A percentile compares a stretch with the other conserved stretches of the same genome.
These are phyloP conservation scores for Myzus persicae DNA, from an alignment of 1,140 invertebrate species.

Conservation along the genomic window DNA sequence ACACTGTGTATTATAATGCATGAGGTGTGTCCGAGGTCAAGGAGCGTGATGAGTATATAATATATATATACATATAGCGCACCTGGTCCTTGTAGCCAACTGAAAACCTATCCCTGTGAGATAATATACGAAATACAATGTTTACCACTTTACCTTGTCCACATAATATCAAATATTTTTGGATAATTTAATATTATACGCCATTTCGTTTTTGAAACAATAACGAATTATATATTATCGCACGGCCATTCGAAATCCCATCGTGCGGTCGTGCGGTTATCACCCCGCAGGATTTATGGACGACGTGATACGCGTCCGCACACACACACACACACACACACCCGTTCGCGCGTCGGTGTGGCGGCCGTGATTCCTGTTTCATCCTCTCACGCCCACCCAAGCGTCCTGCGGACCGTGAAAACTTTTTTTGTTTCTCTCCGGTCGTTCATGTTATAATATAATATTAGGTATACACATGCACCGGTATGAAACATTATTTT, in stretches of 20 bases:
- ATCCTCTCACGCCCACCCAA: conserved; percentile 50
- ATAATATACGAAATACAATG: background rate
- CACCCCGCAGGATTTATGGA: conserved; percentile 52
- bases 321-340: background rate
- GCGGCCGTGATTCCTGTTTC: conserved; percentile 53
- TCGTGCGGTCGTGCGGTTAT: conserved; percentile 31
- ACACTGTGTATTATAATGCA: background rate
- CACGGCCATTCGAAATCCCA: conserved; percentile 11
- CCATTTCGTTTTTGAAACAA: conserved; percentile 1
- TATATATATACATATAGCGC: background rate
- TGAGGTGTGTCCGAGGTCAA: conserved; percentile 19
- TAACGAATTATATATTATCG: background rate
- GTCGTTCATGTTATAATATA: background rate
- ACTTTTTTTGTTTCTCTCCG: background rate
- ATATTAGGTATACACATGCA: background rate
- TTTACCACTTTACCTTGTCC: background rate
- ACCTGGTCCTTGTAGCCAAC: background rate
- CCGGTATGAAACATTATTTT: background rate
- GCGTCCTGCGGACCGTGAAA: conserved; percentile 41
- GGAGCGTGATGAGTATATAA: background rate
- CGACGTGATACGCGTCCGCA: conserved; percentile 5
- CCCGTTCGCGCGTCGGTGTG: conserved; percentile 4
- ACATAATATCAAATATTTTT: background rate
- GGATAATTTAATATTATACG: background rate
- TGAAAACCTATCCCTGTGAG: conserved; percentile 35